Evolutionary conservation across 2,113 vertebrate species (phyloP).

Genomic region (Rynchops niger): DNA sequence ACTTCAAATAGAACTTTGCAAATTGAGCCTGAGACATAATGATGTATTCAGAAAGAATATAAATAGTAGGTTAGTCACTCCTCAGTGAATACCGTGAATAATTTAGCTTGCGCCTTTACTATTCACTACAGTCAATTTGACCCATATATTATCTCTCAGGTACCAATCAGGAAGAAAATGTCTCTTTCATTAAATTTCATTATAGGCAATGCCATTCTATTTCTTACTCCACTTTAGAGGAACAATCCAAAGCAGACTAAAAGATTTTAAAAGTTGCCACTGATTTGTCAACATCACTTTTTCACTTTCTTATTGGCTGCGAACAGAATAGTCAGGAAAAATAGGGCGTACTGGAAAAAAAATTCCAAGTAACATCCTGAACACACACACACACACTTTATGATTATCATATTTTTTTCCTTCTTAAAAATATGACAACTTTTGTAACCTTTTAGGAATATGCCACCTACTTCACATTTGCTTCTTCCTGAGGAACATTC

Average conservation of each 20-base stretch:
- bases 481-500: background rate
- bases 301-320: background rate
- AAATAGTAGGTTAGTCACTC: conserved; percentile 65
- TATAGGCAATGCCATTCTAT: background rate
- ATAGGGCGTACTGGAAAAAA: background rate
- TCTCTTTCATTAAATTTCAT: conserved; percentile 11
- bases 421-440: background rate
- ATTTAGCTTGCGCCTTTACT: background rate
- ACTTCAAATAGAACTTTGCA: conserved; percentile 46
- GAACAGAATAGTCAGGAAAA: background rate
- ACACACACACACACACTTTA: background rate
- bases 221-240: background rate
- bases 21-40: conserved; percentile 47
- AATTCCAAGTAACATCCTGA: background rate
- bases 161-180: conserved; percentile 32
- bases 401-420: background rate
- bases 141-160: conserved; percentile 52
- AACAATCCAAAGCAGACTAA: background rate
- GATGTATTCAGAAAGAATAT: conserved; percentile 57
- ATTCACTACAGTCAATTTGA: conserved; percentile 41
- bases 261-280: background rate
- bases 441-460: background rate
- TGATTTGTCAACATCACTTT: background rate
- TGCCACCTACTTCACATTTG: background rate
- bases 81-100: conserved; percentile 56